Evolutionary conservation across 2,888 invertebrate genomes (phyloP).

Genomic region (Baronia brevicornis): DNA sequence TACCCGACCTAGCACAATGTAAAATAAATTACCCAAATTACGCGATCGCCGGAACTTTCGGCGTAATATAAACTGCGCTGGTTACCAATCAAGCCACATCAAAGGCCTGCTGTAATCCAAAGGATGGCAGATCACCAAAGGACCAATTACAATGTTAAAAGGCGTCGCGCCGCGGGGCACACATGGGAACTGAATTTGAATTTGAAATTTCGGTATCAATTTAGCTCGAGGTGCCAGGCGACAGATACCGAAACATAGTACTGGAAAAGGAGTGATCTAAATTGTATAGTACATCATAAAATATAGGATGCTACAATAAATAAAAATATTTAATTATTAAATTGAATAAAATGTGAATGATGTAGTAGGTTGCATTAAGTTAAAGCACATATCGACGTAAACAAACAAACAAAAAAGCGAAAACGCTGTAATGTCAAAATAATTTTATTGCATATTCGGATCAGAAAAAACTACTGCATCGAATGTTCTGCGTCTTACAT

Average conservation of each 20-base stretch:
- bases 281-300: conserved; percentile 32
- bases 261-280: conserved; percentile 53
- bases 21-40: conserved; percentile 17
- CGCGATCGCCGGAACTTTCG: conserved; percentile 17
- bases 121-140: conserved; percentile 45
- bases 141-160: conserved; percentile 68
- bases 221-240: conserved; percentile 67
- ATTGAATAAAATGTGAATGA: no score
- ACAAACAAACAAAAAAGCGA: no score
- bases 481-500: no score
- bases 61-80: conserved; percentile 29
- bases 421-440: no score
- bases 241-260: conserved; percentile 54
- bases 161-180: conserved; percentile 53
- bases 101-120: conserved; percentile 49
- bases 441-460: no score
- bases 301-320: conserved; percentile 23
- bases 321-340: background rate
- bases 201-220: conserved; percentile 71
- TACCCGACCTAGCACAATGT: conserved; percentile 35
- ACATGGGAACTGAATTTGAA: conserved; percentile 66
- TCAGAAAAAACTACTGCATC: no score
- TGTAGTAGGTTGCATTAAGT: no score
- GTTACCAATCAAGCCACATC: conserved; percentile 59
- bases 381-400: no score